Conservation (phyloP, 2,888 invertebrate genomes). For the Amaurobius ferox region DNA sequence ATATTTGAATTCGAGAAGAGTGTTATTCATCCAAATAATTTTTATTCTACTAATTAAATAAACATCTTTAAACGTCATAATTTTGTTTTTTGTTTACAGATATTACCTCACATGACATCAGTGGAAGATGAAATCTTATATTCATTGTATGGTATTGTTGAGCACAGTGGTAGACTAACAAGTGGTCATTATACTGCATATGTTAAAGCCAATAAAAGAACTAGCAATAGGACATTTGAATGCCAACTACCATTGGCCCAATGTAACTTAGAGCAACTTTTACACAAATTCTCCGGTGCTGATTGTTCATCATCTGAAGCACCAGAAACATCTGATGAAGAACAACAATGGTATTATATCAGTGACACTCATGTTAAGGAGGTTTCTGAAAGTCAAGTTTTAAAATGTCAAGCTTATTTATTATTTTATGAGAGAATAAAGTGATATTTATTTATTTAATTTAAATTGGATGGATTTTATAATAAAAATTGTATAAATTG, state of each 20-base stretch:
- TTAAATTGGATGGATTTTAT: too few relatives aligned
- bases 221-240: slow-evolving; percentile 52
- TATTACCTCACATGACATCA: slow-evolving; percentile 76
- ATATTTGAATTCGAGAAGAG: too few relatives aligned
- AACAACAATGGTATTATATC: slow-evolving; percentile 93
- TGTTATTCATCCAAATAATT: too few relatives aligned
- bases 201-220: slow-evolving; percentile 84
- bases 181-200: slow-evolving; percentile 96
- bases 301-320: not conserved
- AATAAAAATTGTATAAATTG: too few relatives aligned
- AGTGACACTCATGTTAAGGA: slow-evolving; percentile 93
- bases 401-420: slow-evolving; percentile 93
- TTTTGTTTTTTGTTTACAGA: slow-evolving; percentile 66
- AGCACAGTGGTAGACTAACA: slow-evolving; percentile 93
- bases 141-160: slow-evolving; percentile 95
- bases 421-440: slow-evolving; percentile 89
- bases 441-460: slow-evolving; percentile 21
- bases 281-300: slow-evolving; percentile 37
- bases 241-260: slow-evolving; percentile 67
- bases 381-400: slow-evolving; percentile 86
- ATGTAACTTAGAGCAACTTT: slow-evolving; percentile 66
- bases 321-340: slow-evolving; percentile 78
- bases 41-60: too few relatives aligned
- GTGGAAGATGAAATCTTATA: slow-evolving; percentile 86
- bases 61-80: too few relatives aligned